Evolutionary conservation across 2,797 vertebrate genomes (phyloP), one percentile per base, ranked within the genome.

Genomic region (Micromesistius poutassou): DNA sequence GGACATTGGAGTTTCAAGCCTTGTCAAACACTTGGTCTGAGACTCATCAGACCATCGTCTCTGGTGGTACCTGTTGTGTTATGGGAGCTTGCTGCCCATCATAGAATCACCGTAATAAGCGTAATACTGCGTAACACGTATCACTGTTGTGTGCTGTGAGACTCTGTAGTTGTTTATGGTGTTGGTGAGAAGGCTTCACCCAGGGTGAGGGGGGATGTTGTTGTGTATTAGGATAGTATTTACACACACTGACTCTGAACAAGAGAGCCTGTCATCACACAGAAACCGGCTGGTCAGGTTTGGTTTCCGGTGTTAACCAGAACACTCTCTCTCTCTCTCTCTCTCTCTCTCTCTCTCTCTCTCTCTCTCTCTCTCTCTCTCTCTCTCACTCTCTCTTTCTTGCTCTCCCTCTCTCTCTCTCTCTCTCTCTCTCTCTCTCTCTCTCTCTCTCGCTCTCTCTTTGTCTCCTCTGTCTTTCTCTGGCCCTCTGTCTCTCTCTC

Each of bases 241-340:
- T 72, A 71, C 7, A n/a, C 16, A 12, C 4, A 66, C 40, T 42
- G 74, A 55, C 16, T 46, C n/a, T 31, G 68, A 77, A 71, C 36
- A 72, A 33, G 19, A 40, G 16, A 72, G 70, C 76, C 38, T 72
- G 68, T 77, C 35, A 71, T 72, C 71, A 30, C 13, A 71, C 28
- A 73, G 5, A 71, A 77, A 50, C 76, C 76, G 35, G 76, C 10
- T 46, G 10, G 35, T 72, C 76, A 50, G 70, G 76, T 77, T 77
- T 72, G 22, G 38, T 50, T 50, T 28, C 62, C 25, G 62, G 25
- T 68, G 62, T 28, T 28, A 66, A 66, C n/a, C 55, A 66, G 55
- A n/a, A n/a, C 19, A 0, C 22, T 62, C 22, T 25, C 9, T 62
- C 55, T 62, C 3, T 50, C 16, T 55, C 6, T 28, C 62, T 40